Conservation (phyloP, 2,113 vertebrate species). For the Myotis brandtii region DNA sequence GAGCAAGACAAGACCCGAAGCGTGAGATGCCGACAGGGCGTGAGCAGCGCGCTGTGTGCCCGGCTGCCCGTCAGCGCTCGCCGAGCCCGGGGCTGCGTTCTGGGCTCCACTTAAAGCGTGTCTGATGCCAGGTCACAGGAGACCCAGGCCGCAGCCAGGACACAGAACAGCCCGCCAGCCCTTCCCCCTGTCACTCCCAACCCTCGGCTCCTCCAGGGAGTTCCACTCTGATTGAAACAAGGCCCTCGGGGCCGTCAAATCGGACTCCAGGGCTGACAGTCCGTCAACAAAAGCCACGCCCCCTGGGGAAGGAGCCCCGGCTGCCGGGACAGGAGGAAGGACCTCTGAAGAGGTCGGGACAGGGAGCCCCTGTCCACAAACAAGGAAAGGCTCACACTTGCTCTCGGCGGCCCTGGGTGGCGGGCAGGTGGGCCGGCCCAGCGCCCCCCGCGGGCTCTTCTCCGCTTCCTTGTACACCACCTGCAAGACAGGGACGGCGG, state of each 20-base stretch:
- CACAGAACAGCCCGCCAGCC: background rate
- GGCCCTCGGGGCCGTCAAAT: rapidly evolving
- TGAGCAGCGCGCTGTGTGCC: too few species aligned
- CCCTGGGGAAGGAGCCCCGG: too few species aligned
- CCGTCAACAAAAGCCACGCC: background rate
- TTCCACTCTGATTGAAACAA: rapidly evolving
- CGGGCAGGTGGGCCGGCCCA: slow-evolving; percentile 88
- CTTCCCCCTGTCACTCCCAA: rapidly evolving
- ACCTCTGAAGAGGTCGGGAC: background rate
- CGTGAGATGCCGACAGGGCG: too few species aligned
- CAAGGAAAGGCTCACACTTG: slow-evolving; percentile 90
- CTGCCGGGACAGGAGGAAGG: rapidly evolving
- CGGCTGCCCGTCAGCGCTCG: rapidly evolving
- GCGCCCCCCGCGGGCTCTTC: slow-evolving; percentile 84
- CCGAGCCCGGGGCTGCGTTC: background rate
- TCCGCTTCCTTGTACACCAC: slow-evolving; percentile 95
- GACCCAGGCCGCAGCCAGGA: background rate
- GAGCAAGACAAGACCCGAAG: rapidly evolving
- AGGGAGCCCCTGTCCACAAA: background rate
- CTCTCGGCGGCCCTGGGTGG: slow-evolving; percentile 88
- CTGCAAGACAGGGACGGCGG: slow-evolving; percentile 82
- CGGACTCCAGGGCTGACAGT: too few species aligned
- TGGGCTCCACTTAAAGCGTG: background rate
- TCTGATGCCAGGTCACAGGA: rapidly evolving
- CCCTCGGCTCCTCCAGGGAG: background rate